A percentile compares a stretch with the other conserved stretches of the same genome.
These are phyloP conservation scores for Rhopalosiphum nymphaeae DNA, from an alignment of 2,888 invertebrate species.

Conservation along the genomic window DNA sequence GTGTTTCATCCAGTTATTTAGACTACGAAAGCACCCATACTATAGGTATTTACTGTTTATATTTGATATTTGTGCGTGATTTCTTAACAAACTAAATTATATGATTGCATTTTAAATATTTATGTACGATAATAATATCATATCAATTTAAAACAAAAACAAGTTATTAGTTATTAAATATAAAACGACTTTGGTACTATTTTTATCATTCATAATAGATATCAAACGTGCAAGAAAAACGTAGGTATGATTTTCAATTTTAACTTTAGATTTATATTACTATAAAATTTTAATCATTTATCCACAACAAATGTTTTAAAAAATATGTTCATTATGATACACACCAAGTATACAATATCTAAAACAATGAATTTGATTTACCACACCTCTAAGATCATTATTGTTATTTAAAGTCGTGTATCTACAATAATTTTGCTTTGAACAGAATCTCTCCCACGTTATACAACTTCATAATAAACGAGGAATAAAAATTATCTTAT, in stretches of 20 bases:
- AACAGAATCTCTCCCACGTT: conserved; percentile 4
- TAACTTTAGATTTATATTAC: neutral
- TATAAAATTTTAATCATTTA: neutral
- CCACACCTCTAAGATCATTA: neutral
- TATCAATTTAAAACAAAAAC: neutral
- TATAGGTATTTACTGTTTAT: neutral
- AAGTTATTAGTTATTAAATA: neutral
- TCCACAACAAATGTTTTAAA: neutral
- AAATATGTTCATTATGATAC: neutral
- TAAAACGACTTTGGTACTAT: neutral
- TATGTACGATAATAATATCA: neutral
- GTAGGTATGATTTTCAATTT: neutral
- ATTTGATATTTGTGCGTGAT: conserved; percentile 16
- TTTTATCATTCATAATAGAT: neutral
- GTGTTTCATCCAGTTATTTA: neutral
- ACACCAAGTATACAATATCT: neutral
- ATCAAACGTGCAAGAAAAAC: neutral
- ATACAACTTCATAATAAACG: neutral
- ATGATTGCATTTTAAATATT: neutral
- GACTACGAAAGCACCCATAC: neutral
- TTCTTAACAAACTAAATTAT: neutral
- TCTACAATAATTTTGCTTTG: neutral
- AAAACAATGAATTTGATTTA: conserved; percentile 1
- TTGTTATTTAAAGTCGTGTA: neutral
- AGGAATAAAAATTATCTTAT: neutral